Percentiles rank a stretch among this genome's conserved stretches.
phyloP scores from a whole-genome alignment of 2,888 invertebrate genomes.

The Tachina lurida region DNA sequence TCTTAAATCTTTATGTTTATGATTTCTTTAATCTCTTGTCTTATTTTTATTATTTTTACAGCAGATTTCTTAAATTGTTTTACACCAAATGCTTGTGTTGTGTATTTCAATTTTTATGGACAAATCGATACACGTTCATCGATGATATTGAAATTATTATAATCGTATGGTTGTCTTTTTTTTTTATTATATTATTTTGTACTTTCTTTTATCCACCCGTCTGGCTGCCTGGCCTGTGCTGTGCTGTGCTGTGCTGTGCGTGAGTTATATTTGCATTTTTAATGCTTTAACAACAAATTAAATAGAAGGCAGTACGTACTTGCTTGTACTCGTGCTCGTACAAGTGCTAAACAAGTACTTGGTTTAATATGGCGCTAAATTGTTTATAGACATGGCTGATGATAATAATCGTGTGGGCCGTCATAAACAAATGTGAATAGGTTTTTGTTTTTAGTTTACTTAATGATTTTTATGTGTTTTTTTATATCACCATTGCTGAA shows the following conservation, averaged over 20 bases:
- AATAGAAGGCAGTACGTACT: conserved; percentile 11
- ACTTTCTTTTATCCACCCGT: background rate
- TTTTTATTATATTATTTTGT: conserved; percentile 15
- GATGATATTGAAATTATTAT: conserved; percentile 75
- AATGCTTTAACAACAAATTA: conserved; percentile 33
- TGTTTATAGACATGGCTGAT: conserved; percentile 61
- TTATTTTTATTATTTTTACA: conserved; percentile 28
- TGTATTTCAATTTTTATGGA: conserved; percentile 54
- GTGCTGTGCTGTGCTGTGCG: background rate
- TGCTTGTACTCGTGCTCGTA: background rate
- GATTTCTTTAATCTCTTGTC: conserved; percentile 72
- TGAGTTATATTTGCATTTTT: conserved; percentile 52
- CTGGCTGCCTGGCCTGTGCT: background rate
- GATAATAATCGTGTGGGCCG: conserved; percentile 59
- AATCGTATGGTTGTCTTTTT: conserved; percentile 44
- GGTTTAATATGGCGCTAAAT: conserved; percentile 70
- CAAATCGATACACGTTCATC: conserved; percentile 79
- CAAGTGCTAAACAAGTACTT: conserved; percentile 68
- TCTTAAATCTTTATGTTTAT: conserved; percentile 69
- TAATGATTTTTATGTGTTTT: conserved; percentile 33
- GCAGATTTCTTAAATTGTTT: conserved; percentile 63
- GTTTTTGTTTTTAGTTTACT: conserved; percentile 47
- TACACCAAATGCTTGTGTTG: conserved; percentile 26
- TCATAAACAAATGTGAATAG: conserved; percentile 52
- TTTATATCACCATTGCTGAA: conserved; percentile 21